Conservation (phyloP, 2,888 invertebrate genomes). For the Neria commutata region DNA sequence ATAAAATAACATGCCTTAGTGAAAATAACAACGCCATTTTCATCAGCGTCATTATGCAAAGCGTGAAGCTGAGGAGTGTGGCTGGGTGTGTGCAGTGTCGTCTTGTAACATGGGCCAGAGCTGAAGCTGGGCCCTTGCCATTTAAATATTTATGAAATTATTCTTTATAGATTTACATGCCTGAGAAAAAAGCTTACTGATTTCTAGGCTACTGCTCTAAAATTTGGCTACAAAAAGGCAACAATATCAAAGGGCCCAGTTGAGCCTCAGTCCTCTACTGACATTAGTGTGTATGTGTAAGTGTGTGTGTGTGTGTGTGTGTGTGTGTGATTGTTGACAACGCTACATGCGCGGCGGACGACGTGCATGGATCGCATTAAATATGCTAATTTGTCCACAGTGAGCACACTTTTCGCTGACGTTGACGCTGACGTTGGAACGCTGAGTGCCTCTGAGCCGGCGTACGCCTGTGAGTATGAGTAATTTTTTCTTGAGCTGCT, state of each 20-base stretch:
- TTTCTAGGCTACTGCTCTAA: too few relatives aligned
- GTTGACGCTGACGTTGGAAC: not conserved
- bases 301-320: not conserved
- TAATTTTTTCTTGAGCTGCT: not conserved
- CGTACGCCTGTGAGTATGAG: not conserved
- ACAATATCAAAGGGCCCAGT: not conserved
- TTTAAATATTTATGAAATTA: too few relatives aligned
- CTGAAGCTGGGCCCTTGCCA: too few relatives aligned
- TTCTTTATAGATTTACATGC: too few relatives aligned
- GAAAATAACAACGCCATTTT: too few relatives aligned
- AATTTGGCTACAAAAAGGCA: too few relatives aligned
- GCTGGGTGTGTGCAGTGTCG: too few relatives aligned
- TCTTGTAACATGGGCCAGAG: too few relatives aligned
- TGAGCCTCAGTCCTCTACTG: conserved; percentile 12
- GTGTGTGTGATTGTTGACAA: conserved; percentile 2
- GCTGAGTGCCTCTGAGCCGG: not conserved
- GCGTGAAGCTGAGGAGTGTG: too few relatives aligned
- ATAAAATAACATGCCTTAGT: too few relatives aligned
- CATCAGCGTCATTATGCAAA: too few relatives aligned
- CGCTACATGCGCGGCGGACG: conserved; percentile 45
- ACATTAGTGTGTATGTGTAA: not conserved
- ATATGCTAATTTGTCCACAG: conserved; percentile 50
- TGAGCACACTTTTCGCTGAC: conserved; percentile 5
- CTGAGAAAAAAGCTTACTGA: too few relatives aligned
- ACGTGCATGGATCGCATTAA: conserved; percentile 53